Evolutionary conservation across 2,113 vertebrate species (phyloP).

Genomic region (Pelusios castaneus): DNA sequence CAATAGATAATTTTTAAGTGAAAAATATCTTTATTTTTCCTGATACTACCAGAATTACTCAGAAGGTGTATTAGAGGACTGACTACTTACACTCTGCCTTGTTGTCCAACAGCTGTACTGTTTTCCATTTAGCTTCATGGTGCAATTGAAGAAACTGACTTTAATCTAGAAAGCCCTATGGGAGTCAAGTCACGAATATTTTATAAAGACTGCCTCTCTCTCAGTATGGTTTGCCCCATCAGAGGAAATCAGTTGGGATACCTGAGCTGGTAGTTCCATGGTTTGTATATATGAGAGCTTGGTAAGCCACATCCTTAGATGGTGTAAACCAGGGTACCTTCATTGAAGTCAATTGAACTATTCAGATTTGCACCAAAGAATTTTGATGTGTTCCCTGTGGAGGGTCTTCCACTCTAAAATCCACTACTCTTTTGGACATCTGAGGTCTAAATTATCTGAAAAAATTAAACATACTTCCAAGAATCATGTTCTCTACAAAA

Average conservation of each 20-base stretch:
- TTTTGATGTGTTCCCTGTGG: neutral
- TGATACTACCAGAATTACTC: neutral
- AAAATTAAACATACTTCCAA: neutral
- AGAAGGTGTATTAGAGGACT: neutral
- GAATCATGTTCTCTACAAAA: neutral
- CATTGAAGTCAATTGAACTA: neutral
- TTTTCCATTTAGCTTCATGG: neutral
- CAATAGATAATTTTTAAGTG: neutral
- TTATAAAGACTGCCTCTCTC: neutral
- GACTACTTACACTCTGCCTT: neutral
- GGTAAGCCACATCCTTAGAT: neutral
- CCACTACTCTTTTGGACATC: neutral
- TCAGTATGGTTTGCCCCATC: neutral
- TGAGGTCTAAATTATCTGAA: fast-evolving
- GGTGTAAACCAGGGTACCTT: neutral
- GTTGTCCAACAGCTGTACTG: neutral
- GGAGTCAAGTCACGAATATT: neutral
- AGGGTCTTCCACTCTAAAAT: neutral
- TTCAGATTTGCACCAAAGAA: neutral
- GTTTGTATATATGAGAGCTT: neutral
- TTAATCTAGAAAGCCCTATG: neutral
- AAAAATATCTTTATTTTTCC: neutral
- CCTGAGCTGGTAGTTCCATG: neutral
- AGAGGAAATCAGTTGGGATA: neutral
- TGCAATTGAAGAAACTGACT: neutral